phyloP scores from a whole-genome alignment of 2,888 invertebrate genomes.

The Leptopilina drosophilae region DNA sequence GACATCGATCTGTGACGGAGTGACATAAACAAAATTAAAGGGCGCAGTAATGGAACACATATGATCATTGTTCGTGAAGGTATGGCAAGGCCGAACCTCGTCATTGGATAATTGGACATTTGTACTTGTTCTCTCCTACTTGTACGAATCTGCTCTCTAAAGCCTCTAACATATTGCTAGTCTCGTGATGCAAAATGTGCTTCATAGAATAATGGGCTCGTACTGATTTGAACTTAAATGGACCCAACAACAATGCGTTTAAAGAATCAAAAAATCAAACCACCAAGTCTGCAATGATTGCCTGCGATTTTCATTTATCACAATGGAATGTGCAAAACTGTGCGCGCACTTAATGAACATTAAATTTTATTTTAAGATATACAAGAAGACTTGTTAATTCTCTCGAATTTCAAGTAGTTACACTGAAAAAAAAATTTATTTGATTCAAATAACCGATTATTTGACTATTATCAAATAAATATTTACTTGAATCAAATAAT shows the following conservation, averaged over 20 bases:
- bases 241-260: conserved; percentile 31
- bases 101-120: conserved; percentile 65
- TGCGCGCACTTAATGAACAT: too few relatives aligned
- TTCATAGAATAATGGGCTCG: conserved; percentile 35
- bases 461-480: too few relatives aligned
- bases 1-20: conserved; percentile 37
- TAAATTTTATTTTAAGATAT: too few relatives aligned
- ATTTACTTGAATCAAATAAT: too few relatives aligned
- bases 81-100: conserved; percentile 67
- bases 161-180: not conserved
- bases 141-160: not conserved
- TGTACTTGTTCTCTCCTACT: conserved; percentile 42
- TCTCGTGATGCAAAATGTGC: conserved; percentile 24
- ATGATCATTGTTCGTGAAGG: conserved; percentile 65
- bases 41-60: conserved; percentile 58
- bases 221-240: conserved; percentile 25
- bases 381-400: too few relatives aligned
- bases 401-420: too few relatives aligned
- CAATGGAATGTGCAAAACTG: not conserved
- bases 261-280: conserved; percentile 38
- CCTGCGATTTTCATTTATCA: conserved; percentile 25
- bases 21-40: conserved; percentile 60
- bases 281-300: conserved; percentile 27
- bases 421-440: too few relatives aligned
- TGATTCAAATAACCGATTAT: too few relatives aligned